phyloP scores from a whole-genome alignment of 2,888 invertebrate species.

The Parelbella ahira region DNA sequence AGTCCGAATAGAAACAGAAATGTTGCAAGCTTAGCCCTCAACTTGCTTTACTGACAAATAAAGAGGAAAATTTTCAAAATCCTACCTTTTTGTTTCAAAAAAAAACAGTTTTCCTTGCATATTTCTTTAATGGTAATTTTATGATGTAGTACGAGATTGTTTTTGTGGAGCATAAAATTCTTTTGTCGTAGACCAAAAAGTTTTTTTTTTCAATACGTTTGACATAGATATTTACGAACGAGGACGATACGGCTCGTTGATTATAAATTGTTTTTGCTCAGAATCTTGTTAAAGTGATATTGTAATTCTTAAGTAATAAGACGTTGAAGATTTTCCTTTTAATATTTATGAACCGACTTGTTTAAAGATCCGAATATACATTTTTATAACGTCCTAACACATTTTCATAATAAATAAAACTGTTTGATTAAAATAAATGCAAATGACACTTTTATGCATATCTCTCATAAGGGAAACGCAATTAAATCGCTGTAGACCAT shows the following conservation, averaged over 20 bases:
- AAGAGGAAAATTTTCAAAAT: constrained; percentile 12
- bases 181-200: constrained; percentile 6
- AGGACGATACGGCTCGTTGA: constrained; percentile 8
- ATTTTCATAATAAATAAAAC: too few relatives aligned
- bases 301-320: background rate
- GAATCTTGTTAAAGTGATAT: constrained; percentile 6
- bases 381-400: too few relatives aligned
- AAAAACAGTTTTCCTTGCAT: constrained; percentile 14
- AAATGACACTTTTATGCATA: too few relatives aligned
- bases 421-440: too few relatives aligned
- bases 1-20: constrained; percentile 14
- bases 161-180: constrained; percentile 7
- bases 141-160: constrained; percentile 11
- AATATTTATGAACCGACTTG: too few relatives aligned
- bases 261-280: constrained; percentile 6
- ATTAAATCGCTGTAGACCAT: too few relatives aligned
- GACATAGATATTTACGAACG: constrained; percentile 11
- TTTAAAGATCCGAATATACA: too few relatives aligned
- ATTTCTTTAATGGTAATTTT: constrained; percentile 18
- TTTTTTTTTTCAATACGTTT: constrained; percentile 16
- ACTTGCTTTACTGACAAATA: constrained; percentile 2
- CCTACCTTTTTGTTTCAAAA: constrained; percentile 7
- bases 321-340: too few relatives aligned
- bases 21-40: constrained; percentile 3
- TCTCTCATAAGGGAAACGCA: constrained; percentile 3